Evolutionary conservation across 2,888 invertebrate genomes (phyloP), one percentile per base, ranked within the genome.

Genomic region (Caenorhabditis sulstoni): DNA sequence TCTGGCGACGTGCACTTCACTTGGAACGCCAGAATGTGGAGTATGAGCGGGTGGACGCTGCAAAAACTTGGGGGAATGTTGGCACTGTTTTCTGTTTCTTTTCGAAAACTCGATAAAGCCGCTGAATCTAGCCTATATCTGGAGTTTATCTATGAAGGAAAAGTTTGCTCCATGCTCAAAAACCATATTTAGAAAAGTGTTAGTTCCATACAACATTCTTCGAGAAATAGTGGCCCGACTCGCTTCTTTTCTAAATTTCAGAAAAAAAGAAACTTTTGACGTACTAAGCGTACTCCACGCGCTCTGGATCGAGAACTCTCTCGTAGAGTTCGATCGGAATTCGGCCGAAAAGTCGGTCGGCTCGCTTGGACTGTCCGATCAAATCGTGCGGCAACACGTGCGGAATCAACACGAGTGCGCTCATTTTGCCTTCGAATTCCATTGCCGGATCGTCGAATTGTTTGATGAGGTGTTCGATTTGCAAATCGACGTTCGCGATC

Each of bases 1-100:
- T 37, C 41, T 12, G 45, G 35, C 18, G 53, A 18, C 0, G 75
- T 67, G 29, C 18, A 37, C 49, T 75, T 67, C 29, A 23, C 22
- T 18, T 55, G 16, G 45, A 53, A 75, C n/a, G 22, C 22, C 16
- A 75, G 18, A 12, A 75, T 55, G 52, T 75, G 75, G 7, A 62
- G 55, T 14, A 75, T 12, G 11, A 62, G 16, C 3, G 75, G 67
- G 5, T 62, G 66, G 3, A 20, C 18, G 11, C 75, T 75, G 75
- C 8, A 75, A 66, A 39, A 44, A 44, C n/a, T n/a, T n/a, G n/a
- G n/a, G n/a, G n/a, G n/a, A n/a, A n/a, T n/a, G n/a, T n/a, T n/a
- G n/a, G n/a, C n/a, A n/a, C n/a, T n/a, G n/a, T n/a, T n/a, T n/a
- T n/a, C n/a, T n/a, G 45, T 41, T 3, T 41, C 16, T 14, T 18